Evolutionary conservation across 2,888 invertebrate species (phyloP).

Genomic region (Apamea epomidion): DNA sequence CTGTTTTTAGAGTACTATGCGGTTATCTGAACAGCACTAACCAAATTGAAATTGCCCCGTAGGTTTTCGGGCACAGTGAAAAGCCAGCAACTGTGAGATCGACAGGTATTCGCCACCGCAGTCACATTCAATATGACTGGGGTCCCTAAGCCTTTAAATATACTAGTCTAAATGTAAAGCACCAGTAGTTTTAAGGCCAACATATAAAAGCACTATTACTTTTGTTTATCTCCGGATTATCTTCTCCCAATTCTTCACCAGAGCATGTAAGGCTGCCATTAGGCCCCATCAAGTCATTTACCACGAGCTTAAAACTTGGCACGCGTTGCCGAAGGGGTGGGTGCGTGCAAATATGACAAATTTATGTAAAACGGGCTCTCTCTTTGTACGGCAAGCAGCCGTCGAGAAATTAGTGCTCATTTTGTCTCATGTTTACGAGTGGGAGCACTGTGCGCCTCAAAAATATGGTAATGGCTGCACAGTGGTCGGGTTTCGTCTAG

Average conservation of each 20-base stretch:
- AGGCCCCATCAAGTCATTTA: conserved; percentile 70
- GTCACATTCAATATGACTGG: background rate
- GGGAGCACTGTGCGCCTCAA: conserved; percentile 77
- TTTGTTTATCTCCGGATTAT: conserved; percentile 30
- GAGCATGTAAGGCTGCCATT: conserved; percentile 55
- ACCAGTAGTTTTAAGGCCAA: background rate
- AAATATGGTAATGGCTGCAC: conserved; percentile 84
- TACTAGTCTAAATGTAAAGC: background rate
- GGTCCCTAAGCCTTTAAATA: background rate
- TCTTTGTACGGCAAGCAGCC: conserved; percentile 77
- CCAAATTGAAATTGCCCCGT: background rate
- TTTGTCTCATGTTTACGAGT: conserved; percentile 86
- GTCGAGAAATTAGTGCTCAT: conserved; percentile 87
- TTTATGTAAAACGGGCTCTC: conserved; percentile 86
- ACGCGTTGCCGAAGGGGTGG: conserved; percentile 69
- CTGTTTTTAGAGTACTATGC: background rate
- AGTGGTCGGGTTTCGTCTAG: conserved; percentile 74
- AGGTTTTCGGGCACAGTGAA: too few species aligned
- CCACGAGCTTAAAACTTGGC: conserved; percentile 80
- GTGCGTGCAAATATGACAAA: conserved; percentile 89
- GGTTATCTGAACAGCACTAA: background rate
- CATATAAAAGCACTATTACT: conserved; percentile 2
- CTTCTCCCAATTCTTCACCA: conserved; percentile 39
- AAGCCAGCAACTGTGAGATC: background rate
- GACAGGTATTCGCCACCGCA: background rate